Conservation (phyloP, 2,888 invertebrate genomes). For the Diloba caeruleocephala region DNA sequence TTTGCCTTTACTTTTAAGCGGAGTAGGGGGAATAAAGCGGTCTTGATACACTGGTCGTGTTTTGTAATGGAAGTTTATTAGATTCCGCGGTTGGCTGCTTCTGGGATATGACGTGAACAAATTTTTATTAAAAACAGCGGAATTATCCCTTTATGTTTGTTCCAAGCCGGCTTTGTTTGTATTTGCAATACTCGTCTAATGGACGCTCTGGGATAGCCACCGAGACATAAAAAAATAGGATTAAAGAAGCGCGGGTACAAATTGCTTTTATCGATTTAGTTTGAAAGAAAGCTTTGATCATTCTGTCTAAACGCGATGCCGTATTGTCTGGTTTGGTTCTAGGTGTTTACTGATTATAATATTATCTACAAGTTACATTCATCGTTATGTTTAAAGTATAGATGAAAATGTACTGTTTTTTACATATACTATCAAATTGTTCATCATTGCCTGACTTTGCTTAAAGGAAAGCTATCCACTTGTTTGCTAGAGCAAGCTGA, state of each 20-base stretch:
- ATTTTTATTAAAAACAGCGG: constrained; percentile 53
- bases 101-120: constrained; percentile 49
- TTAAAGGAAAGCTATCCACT: no score
- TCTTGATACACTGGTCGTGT: constrained; percentile 44
- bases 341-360: neutral
- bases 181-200: constrained; percentile 10
- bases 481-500: no score
- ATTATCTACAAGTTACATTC: neutral
- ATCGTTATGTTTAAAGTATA: no score
- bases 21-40: constrained; percentile 10
- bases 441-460: no score
- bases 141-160: constrained; percentile 35
- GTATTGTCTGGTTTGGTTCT: neutral
- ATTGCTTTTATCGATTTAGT: constrained; percentile 28
- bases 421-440: no score
- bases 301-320: neutral
- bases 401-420: no score
- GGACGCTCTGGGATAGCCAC: constrained; percentile 10
- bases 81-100: constrained; percentile 30
- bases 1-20: constrained; percentile 11
- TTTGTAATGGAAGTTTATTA: constrained; percentile 59
- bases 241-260: constrained; percentile 11
- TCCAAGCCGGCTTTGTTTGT: constrained; percentile 10
- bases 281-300: constrained; percentile 16
- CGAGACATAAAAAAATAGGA: constrained; percentile 30